Evolutionary conservation across 2,113 vertebrate genomes (phyloP), one percentile per base, ranked within the genome.

Genomic region (Hydrochoerus hydrochaeris): DNA sequence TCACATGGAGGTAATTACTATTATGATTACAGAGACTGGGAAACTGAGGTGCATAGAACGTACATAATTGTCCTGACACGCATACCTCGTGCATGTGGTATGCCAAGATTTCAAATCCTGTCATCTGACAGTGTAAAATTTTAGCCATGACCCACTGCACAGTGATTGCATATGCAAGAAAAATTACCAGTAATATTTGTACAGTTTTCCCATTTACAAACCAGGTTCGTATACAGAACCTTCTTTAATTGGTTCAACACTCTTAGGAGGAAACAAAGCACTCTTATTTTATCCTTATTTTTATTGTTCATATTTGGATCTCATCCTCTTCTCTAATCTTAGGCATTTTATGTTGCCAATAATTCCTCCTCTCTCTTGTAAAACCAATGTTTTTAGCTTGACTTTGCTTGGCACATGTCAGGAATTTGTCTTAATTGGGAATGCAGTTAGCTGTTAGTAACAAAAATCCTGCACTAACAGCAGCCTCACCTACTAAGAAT

Each of bases 361-460:
- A 69, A 69, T 63, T 75, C 32, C 44, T 80, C 60, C 17, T 62
- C 30, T 93, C 28, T 92, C 69, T 96, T 91, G 16, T 88, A 73
- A 91, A 88, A 38, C 57, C 65, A 80, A 16, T 8, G 32, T 81
- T 58, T 69, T 58, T n/a, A 71, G 52, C 71, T 90, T 81, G 92
- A 62, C 41, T 73, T 32, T 24, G 20, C 52, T 71, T 14, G 13
- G 58, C 49, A 32, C 28, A 16, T 54, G 38, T 22, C 30, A 95
- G 85, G 41, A 57, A 95, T 67, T 95, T 85, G 38, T 80, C n/a
- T 80, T 80, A 38, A 30, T 58, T 91, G 77, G 60, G 12, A 95
- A 95, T 94, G 30, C 41, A 41, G 49, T 77, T 71, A 52, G 71
- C 77, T 90, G 22, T 94, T 93, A 60, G 54, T 69, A 95, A 92